phyloP scores from a whole-genome alignment of 2,797 vertebrate genomes.

The Dipus sagitta region DNA sequence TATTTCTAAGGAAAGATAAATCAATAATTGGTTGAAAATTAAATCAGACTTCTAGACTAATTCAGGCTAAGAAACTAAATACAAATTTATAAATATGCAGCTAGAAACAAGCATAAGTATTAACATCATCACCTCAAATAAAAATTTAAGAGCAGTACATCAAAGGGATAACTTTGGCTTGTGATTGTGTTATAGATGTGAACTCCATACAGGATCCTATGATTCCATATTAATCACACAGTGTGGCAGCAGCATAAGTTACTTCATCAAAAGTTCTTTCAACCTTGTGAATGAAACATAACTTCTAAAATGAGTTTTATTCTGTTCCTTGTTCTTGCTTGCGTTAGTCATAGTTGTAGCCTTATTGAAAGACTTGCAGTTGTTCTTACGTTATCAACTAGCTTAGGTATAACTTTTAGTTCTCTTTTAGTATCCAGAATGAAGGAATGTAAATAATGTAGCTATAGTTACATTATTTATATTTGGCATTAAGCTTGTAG shows the following conservation, averaged over 20 bases:
- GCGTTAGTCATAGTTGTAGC: neutral
- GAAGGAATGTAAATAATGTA: neutral
- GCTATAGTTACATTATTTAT: neutral
- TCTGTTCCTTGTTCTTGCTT: constrained; percentile 27
- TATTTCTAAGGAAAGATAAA: constrained; percentile 53
- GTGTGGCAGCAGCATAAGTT: neutral
- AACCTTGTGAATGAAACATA: neutral
- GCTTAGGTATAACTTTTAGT: neutral
- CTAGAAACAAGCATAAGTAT: constrained; percentile 31
- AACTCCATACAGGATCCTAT: neutral
- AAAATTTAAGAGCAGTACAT: neutral
- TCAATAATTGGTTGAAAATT: constrained; percentile 40
- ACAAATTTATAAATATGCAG: neutral
- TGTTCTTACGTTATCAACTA: neutral
- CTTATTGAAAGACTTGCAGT: neutral
- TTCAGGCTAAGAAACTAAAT: constrained; percentile 40
- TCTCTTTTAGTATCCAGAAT: neutral
- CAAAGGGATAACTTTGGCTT: neutral
- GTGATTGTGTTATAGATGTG: neutral
- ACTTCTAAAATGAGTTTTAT: constrained; percentile 34
- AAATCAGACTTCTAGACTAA: constrained; percentile 6
- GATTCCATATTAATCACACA: neutral
- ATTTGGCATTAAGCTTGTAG: neutral
- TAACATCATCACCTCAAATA: constrained; percentile 6
- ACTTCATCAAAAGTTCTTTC: neutral